Evolutionary conservation across 2,797 vertebrate genomes (phyloP).

Genomic region (Syngnathus rostellatus): DNA sequence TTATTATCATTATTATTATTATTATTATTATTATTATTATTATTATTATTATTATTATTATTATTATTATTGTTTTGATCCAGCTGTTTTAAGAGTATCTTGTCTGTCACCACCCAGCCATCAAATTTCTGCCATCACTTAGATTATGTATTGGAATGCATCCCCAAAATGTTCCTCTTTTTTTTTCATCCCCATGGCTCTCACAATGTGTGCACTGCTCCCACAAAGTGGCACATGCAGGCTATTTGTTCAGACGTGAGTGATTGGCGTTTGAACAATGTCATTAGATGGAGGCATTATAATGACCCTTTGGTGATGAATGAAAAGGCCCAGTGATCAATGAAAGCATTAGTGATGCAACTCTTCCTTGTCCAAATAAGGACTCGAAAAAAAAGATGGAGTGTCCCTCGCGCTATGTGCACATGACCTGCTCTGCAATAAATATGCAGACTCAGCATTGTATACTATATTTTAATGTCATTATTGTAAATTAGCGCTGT

Average conservation of each 20-base stretch:
- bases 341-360: not conserved
- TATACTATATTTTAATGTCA: not conserved
- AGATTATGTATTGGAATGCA: too few relatives aligned
- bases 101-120: too few relatives aligned
- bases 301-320: slow-evolving; percentile 1
- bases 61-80: too few relatives aligned
- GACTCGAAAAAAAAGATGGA: not conserved
- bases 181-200: not conserved
- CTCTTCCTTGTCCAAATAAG: not conserved
- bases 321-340: slow-evolving; percentile 1
- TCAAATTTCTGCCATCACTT: too few relatives aligned
- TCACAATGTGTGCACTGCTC: not conserved
- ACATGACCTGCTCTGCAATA: not conserved
- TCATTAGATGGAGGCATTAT: not conserved
- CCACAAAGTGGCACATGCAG: not conserved
- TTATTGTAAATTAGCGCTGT: not conserved
- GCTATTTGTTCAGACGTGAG: not conserved
- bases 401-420: not conserved
- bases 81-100: too few relatives aligned
- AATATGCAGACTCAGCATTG: not conserved
- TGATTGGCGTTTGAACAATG: slow-evolving; percentile 3
- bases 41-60: too few relatives aligned
- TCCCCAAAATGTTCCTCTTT: not conserved
- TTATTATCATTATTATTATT: too few relatives aligned
- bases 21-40: too few relatives aligned